phyloP scores from a whole-genome alignment of 1,140 invertebrate genomes.

The Pogonomyrmex barbatus region DNA sequence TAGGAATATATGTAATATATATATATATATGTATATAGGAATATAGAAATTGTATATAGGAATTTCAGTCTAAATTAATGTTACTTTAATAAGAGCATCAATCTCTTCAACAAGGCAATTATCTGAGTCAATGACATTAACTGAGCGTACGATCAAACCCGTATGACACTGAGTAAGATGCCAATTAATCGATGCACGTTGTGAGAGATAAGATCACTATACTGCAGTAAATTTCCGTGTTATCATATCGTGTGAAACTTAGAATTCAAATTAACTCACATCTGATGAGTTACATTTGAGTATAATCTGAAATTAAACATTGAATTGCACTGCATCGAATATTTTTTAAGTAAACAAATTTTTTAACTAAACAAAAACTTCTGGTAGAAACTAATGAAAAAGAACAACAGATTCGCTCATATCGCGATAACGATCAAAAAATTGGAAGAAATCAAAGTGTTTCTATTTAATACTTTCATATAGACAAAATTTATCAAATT shows the following conservation, averaged over 20 bases:
- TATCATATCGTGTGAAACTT: background rate
- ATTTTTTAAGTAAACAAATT: background rate
- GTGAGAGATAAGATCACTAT: constrained; percentile 15
- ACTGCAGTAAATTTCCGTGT: constrained; percentile 9
- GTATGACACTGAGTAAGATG: background rate
- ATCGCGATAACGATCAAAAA: background rate
- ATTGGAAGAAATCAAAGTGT: background rate
- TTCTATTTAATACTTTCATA: too few relatives aligned
- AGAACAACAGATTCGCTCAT: constrained; percentile 6
- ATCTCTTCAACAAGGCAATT: background rate
- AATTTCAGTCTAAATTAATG: background rate
- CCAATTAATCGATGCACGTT: constrained; percentile 16
- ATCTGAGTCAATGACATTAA: background rate
- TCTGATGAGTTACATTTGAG: background rate
- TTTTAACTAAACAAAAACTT: background rate
- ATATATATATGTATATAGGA: too few relatives aligned
- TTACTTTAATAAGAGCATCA: constrained; percentile 17
- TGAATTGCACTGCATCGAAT: background rate
- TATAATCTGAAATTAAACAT: constrained; percentile 25
- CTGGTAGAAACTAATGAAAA: background rate
- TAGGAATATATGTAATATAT: background rate
- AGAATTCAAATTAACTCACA: constrained; percentile 14
- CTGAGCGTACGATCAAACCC: background rate
- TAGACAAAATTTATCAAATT: background rate
- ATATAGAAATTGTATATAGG: too few relatives aligned